Conservation (phyloP, 2,113 vertebrate genomes). For the Sceloporus tristichus region DNA sequence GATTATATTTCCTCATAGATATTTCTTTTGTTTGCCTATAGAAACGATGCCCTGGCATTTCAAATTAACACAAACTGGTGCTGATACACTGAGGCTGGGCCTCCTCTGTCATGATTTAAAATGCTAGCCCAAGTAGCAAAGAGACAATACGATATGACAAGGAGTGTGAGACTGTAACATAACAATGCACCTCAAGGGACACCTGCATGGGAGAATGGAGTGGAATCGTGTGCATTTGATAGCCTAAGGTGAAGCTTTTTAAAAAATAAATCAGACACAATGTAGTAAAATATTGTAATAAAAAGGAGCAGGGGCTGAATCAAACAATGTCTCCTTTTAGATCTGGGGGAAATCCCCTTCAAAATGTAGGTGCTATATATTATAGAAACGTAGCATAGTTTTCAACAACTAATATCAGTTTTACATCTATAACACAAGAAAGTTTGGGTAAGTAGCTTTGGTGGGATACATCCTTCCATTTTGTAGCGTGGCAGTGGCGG, state of each 20-base stretch:
- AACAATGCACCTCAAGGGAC: constrained; percentile 49
- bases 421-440: constrained; percentile 19
- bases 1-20: background rate
- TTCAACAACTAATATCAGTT: background rate
- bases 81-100: constrained; percentile 63
- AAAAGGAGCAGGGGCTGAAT: constrained; percentile 57
- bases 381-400: constrained; percentile 34
- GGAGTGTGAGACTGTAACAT: constrained; percentile 54
- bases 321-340: constrained; percentile 50
- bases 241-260: constrained; percentile 57
- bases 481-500: no score
- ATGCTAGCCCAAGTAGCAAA: constrained; percentile 52
- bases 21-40: constrained; percentile 56
- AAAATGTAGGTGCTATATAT: constrained; percentile 4
- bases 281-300: constrained; percentile 72
- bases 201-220: constrained; percentile 62
- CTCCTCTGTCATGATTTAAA: constrained; percentile 57
- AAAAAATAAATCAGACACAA: constrained; percentile 64
- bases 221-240: constrained; percentile 59
- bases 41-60: constrained; percentile 65
- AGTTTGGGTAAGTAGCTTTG: background rate
- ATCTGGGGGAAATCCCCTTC: constrained; percentile 16
- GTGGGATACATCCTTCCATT: no score
- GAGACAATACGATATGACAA: constrained; percentile 46
- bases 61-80: constrained; percentile 65